Percentiles rank a stretch among this genome's conserved stretches.
Conservation (phyloP, 2,888 invertebrate genomes). For the Sericinus montela region DNA sequence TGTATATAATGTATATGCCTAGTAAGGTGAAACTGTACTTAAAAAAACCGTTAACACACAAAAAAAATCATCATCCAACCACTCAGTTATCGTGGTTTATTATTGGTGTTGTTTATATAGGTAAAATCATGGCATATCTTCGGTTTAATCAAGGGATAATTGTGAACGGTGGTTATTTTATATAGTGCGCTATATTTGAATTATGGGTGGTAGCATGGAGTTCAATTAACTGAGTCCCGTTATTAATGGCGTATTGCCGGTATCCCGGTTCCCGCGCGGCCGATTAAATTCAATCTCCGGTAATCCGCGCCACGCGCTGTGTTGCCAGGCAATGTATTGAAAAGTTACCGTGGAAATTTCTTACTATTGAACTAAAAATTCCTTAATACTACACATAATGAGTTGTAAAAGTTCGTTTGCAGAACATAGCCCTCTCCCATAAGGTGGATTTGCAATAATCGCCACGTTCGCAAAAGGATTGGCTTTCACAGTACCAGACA, state of each 20-base stretch:
- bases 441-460: too few species aligned
- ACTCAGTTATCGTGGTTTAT: too few species aligned
- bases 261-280: slow-evolving; percentile 58
- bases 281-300: slow-evolving; percentile 74
- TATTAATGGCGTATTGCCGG: slow-evolving; percentile 72
- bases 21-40: too few species aligned
- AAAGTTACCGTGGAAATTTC: slow-evolving; percentile 1
- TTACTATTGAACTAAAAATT: too few species aligned
- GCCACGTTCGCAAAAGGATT: too few species aligned
- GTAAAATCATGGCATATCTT: neutral
- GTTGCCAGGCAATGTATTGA: slow-evolving; percentile 28
- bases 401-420: too few species aligned
- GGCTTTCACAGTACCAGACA: too few species aligned
- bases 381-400: too few species aligned
- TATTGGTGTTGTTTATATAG: neutral
- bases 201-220: slow-evolving; percentile 59
- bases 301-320: slow-evolving; percentile 54
- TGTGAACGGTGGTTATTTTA: slow-evolving; percentile 31
- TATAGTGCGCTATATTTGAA: slow-evolving; percentile 57
- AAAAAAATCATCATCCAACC: too few species aligned
- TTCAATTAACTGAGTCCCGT: slow-evolving; percentile 70
- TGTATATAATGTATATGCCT: too few species aligned
- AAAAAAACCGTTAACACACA: too few species aligned
- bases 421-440: too few species aligned
- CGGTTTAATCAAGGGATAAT: slow-evolving; percentile 24